phyloP scores from a whole-genome alignment of 2,888 invertebrate genomes.

The Cephalotes varians region DNA sequence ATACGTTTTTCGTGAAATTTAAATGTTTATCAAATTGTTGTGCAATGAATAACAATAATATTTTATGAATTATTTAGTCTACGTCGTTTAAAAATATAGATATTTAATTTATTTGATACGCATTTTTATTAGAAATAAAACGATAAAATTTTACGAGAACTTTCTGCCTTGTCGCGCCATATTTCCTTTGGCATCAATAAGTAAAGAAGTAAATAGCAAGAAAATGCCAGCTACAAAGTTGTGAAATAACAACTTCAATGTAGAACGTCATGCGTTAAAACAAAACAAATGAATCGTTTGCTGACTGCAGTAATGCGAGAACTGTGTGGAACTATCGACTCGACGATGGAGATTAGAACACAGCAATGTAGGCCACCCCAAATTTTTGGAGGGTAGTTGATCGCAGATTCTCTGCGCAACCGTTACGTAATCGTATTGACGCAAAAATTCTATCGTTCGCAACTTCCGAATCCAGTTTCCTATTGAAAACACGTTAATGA shows the following conservation, averaged over 20 bases:
- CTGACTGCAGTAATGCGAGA: constrained; percentile 31
- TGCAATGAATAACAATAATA: not conserved
- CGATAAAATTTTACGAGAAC: not conserved
- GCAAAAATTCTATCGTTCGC: constrained; percentile 56
- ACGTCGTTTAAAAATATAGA: not conserved
- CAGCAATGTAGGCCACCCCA: constrained; percentile 61
- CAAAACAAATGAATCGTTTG: constrained; percentile 7
- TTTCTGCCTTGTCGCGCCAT: not conserved
- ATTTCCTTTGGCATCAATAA: not conserved
- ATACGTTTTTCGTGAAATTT: not conserved
- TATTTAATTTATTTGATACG: not conserved
- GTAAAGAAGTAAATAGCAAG: not conserved
- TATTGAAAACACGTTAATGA: constrained; percentile 10
- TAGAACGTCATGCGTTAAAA: not conserved
- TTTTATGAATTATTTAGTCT: not conserved
- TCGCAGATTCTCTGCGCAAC: constrained; percentile 45
- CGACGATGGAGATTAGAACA: constrained; percentile 49
- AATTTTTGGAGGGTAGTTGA: constrained; percentile 65
- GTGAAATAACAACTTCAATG: constrained; percentile 14
- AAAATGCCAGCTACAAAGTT: not conserved
- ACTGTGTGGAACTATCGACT: constrained; percentile 43
- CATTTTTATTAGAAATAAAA: not conserved
- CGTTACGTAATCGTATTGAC: constrained; percentile 65
- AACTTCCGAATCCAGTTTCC: not conserved
- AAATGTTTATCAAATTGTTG: not conserved